Conservation (phyloP, 2,888 invertebrate genomes). For the Drosophila melanosoma region DNA sequence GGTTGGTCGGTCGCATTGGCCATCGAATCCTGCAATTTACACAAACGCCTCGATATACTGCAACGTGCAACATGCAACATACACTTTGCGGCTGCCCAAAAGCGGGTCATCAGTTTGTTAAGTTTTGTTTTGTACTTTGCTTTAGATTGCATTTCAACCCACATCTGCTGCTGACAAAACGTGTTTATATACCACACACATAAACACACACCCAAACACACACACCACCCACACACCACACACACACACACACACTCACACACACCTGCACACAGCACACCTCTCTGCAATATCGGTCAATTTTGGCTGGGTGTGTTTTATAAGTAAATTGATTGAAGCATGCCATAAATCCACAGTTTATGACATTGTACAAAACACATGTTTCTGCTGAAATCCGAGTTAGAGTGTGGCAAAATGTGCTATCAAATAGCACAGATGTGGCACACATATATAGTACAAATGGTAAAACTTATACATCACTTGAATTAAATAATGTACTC, state of each 20-base stretch:
- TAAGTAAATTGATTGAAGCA: conserved; percentile 29
- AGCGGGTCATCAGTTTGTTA: conserved; percentile 73
- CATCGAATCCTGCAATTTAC: conserved; percentile 94
- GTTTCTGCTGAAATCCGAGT: neutral
- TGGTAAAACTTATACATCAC: neutral
- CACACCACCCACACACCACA: conserved; percentile 76
- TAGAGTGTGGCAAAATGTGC: neutral
- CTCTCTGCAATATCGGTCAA: conserved; percentile 3
- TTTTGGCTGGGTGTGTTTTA: conserved; percentile 7
- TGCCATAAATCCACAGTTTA: conserved; percentile 23
- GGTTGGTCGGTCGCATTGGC: conserved; percentile 91
- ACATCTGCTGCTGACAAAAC: conserved; percentile 88
- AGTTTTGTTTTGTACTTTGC: conserved; percentile 46
- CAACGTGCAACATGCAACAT: conserved; percentile 87
- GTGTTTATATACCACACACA: conserved; percentile 88
- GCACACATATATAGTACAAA: neutral
- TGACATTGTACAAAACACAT: conserved; percentile 9
- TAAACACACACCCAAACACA: conserved; percentile 74
- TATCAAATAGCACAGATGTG: neutral
- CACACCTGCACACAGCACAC: conserved; percentile 76
- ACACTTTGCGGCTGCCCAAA: conserved; percentile 88
- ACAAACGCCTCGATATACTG: conserved; percentile 91
- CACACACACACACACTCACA: neutral
- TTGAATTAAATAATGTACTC: neutral
- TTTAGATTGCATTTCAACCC: conserved; percentile 88